Base-by-base conservation (phyloP, 2,797 vertebrate species). In the Poecilia wingei region DNA sequence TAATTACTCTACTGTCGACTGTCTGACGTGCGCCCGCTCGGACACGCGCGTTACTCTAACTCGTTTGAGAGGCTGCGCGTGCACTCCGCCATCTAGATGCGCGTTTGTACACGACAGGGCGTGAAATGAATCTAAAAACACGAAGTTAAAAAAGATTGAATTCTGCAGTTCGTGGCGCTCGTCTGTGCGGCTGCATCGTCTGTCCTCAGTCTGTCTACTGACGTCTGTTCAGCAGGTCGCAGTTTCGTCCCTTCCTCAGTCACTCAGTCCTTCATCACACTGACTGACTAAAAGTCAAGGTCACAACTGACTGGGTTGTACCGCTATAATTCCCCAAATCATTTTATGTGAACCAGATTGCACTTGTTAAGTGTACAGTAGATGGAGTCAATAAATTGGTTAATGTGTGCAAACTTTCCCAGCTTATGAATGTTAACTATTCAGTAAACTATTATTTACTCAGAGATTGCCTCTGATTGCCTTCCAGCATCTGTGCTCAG, bases 381-480 rank as follows among this genome's bases (percentile, higher is more conserved):
- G 22, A 61, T 9, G 22, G 5, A 59, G 12, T 78, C 70, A 49
- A 39, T 72, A 72, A 36, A 36, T 72, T 47, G 3, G 68, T 46
- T 47, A 47, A 47, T 78, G 28, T 39, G 53, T 47, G 5, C 69
- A 46, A 28, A 39, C 18, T 3, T 46, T 47, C 8, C 31, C 36
- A 20, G 13, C 31, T 49, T 66, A 49, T 66, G 20, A 36, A 36
- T 33, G 41, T 7, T 18, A 51, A 9, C 43, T 28, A 12, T 47
- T 61, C 28, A 22, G 28, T 31, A 46, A 22, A 47, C n/a, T 22
- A 2, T 51, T 78, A 31, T 78, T 72, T 73, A 47, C 45, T 49
- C 39, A 73, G 53, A 70, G 31, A 73, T 61, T 64, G 3, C 46
- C 70, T 78, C 12, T 49, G 57, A 72, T n/a, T 28, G 43, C 31